Conservation (phyloP, 92 coral and sea anemone species). For the Actinostola sp. region DNA sequence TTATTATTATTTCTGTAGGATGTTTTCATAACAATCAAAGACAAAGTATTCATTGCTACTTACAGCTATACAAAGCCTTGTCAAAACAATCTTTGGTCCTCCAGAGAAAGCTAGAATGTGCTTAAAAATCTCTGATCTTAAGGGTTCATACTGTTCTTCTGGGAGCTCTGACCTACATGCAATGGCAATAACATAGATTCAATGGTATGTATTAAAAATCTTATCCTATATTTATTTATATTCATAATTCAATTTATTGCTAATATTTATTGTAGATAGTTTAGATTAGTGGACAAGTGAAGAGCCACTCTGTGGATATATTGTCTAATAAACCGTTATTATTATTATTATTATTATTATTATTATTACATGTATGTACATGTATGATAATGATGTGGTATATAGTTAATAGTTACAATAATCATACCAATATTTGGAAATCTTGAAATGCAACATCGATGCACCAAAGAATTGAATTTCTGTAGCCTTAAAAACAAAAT, state of each 20-base stretch:
- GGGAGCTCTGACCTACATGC: constrained; percentile 93
- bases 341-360: no score
- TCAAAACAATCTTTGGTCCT: constrained; percentile 93
- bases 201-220: background rate
- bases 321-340: no score
- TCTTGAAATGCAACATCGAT: constrained; percentile 94
- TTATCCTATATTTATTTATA: background rate
- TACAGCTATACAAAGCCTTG: constrained; percentile 94
- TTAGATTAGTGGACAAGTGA: no score
- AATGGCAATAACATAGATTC: background rate
- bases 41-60: constrained; percentile 35
- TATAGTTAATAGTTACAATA: no score
- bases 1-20: background rate
- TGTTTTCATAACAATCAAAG: background rate
- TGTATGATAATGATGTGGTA: no score
- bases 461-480: constrained; percentile 99
- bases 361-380: background rate
- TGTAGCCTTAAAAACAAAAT: constrained; percentile 57
- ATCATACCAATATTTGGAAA: constrained; percentile 86
- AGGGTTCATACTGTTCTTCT: constrained; percentile 74
- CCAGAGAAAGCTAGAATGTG: constrained; percentile 77
- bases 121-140: constrained; percentile 85
- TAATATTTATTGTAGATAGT: no score
- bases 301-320: no score
- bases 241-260: background rate